phyloP scores from a whole-genome alignment of 1,140 invertebrate species.

The Leptinotarsa defecta region DNA sequence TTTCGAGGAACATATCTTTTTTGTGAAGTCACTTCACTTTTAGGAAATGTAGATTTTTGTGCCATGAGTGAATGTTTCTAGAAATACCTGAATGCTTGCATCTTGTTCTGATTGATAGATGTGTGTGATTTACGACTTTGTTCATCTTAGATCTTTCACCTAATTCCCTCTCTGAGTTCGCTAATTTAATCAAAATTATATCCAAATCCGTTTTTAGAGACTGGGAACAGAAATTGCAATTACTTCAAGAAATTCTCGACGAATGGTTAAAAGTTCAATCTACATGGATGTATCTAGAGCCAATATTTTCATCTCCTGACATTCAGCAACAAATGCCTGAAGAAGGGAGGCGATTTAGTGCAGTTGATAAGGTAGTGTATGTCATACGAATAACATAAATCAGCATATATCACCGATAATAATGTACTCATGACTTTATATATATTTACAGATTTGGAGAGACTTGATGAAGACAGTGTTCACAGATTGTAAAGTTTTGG shows the following conservation, averaged over 20 bases:
- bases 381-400: too few relatives aligned
- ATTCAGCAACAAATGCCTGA: conserved; percentile 96
- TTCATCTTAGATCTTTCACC: too few relatives aligned
- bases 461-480: conserved; percentile 90
- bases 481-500: conserved; percentile 79
- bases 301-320: conserved; percentile 96
- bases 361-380: conserved; percentile 79
- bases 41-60: too few relatives aligned
- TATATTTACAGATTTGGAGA: conserved; percentile 73
- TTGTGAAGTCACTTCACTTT: too few relatives aligned
- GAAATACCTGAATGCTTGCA: too few relatives aligned
- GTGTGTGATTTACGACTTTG: too few relatives aligned
- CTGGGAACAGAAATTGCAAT: conserved; percentile 78
- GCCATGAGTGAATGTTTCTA: too few relatives aligned
- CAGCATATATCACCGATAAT: too few relatives aligned
- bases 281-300: conserved; percentile 97
- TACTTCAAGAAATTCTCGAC: conserved; percentile 90
- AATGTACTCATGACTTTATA: not conserved
- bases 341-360: conserved; percentile 86
- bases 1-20: too few relatives aligned
- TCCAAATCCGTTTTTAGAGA: conserved; percentile 57
- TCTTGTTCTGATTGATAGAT: too few relatives aligned
- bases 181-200: too few relatives aligned
- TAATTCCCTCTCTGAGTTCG: too few relatives aligned
- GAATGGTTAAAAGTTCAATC: conserved; percentile 95